Evolutionary conservation across 2,113 vertebrate species (phyloP), one percentile per base, ranked within the genome.

Genomic region (Vulpes ferrilata): DNA sequence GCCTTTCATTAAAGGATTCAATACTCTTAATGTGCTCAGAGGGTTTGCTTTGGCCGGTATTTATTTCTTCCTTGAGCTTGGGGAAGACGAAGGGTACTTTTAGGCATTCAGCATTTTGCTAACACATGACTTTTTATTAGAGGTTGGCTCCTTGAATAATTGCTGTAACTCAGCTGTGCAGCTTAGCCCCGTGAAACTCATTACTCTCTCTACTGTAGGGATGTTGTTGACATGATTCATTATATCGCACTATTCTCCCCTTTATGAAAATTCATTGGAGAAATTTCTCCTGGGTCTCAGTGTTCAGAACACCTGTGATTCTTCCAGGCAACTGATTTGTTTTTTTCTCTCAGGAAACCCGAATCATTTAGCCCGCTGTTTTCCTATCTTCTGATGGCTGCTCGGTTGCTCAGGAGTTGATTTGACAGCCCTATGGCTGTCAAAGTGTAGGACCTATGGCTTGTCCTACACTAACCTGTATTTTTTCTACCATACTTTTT

Each of bases 281-380:
- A 94, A 59, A 90, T 73, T 71, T 96, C 91, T 97, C 81, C n/a
- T 80, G 88, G 88, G 88, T 43, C 17, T 83, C 65, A 23, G 17
- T 67, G 74, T 78, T 74, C n/a, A 90, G 83, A 96, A 74, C 23
- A 87, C 43, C 67, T 84, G n/a, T 93, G 71, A 86, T 94, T 88
- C 48, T 69, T 38, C 88, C 12, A 79, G 67, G 85, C 55, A 88
- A 76, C 87, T 43, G 7, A 30, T 57, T 59, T 59, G 1, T 57
- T 87, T 91, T 92, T 74, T 81, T 43, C 84, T 57, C 19, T 92
- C 12, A 86, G 27, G 55, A 88, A 96, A 85, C 30, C 17, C 20
- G 73, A 81, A 60, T 67, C 51, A 76, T 64, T 90, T 95, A 93
- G 73, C 43, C 57, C 73, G 23, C 20, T 23, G 4, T 81, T 93